Conservation (phyloP, 2,113 vertebrate species). For the Epinephelus moara region DNA sequence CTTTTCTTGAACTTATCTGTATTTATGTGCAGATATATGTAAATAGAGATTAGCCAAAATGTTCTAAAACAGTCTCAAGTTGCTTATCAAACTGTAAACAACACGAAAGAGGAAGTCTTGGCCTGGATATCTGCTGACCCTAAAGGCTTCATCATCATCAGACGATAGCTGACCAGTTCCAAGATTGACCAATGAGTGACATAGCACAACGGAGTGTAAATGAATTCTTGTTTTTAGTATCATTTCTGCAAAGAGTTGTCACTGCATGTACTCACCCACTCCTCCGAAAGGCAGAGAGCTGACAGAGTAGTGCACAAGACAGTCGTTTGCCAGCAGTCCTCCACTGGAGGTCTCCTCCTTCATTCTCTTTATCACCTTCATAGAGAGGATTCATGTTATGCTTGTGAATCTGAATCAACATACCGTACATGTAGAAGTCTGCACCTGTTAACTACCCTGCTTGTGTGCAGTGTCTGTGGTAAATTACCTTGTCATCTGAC, state of each 20-base stretch:
- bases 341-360: constrained; percentile 91
- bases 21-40: no score
- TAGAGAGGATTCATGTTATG: neutral
- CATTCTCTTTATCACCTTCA: constrained; percentile 87
- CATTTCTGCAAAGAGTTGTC: neutral
- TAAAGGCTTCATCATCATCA: no score
- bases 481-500: constrained; percentile 86
- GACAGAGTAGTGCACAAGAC: constrained; percentile 87
- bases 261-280: constrained; percentile 86
- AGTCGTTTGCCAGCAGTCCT: constrained; percentile 89
- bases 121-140: no score
- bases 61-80: no score
- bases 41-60: no score
- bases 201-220: neutral
- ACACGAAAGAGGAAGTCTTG: no score
- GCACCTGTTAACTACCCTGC: neutral
- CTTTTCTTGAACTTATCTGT: no score
- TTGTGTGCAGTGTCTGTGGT: neutral
- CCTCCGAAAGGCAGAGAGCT: constrained; percentile 91
- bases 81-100: no score
- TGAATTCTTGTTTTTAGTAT: neutral
- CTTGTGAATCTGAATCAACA: neutral
- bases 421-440: neutral
- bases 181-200: neutral
- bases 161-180: no score